phyloP scores from a whole-genome alignment of 1,140 invertebrate genomes.

The Ctenoplectra terminalis region DNA sequence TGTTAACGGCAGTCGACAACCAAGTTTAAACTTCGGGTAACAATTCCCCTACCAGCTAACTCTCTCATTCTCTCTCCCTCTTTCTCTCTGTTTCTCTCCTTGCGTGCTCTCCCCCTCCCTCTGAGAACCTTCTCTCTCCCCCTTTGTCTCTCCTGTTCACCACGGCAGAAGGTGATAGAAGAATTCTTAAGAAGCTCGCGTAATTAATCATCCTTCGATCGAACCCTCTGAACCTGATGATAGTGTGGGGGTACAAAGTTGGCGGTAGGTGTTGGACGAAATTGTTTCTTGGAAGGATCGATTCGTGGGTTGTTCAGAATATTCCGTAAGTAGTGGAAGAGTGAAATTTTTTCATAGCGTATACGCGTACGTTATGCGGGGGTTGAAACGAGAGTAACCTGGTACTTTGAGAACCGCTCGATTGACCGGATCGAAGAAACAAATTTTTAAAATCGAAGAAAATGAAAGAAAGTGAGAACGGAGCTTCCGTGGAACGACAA shows the following conservation, averaged over 20 bases:
- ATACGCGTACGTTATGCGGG: neutral
- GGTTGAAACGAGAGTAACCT: no score
- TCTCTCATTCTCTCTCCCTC: slow-evolving; percentile 64
- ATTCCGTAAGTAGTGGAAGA: neutral
- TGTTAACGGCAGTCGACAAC: slow-evolving; percentile 83
- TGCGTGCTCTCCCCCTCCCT: slow-evolving; percentile 54
- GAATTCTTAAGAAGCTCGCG: slow-evolving; percentile 59
- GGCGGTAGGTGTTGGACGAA: neutral
- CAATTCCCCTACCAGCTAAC: slow-evolving; percentile 78
- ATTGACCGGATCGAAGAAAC: neutral
- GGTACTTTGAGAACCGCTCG: no score
- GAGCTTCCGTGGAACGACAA: no score
- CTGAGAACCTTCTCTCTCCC: slow-evolving; percentile 46
- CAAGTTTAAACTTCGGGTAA: slow-evolving; percentile 83
- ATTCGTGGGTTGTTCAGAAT: neutral
- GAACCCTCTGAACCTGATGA: neutral
- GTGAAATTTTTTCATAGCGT: neutral
- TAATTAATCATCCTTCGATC: slow-evolving; percentile 56
- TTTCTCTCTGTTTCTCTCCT: slow-evolving; percentile 62
- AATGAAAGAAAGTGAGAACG: neutral
- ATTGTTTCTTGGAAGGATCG: neutral
- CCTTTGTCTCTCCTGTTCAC: slow-evolving; percentile 56
- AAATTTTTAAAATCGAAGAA: neutral
- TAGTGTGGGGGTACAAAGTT: neutral
- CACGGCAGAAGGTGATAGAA: slow-evolving; percentile 38